Evolutionary conservation across 2,113 vertebrate genomes (phyloP), one percentile per base, ranked within the genome.

Genomic region (Macaca mulatta): DNA sequence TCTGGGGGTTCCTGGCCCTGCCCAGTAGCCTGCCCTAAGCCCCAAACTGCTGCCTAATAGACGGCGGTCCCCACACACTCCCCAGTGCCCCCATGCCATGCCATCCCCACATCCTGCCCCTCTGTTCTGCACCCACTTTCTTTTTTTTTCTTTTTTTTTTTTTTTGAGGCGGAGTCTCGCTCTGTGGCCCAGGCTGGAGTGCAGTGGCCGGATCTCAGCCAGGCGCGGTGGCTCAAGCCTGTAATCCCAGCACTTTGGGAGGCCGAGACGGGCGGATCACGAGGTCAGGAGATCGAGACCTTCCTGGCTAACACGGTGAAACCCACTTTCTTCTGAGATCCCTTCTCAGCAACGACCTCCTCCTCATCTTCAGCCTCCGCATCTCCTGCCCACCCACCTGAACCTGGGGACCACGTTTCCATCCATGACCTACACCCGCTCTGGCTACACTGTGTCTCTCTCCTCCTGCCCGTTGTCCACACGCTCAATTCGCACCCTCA

Each of bases 401-500:
- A 25, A 45, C 75, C 74, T 0, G 0, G 50, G 35, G 64, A 48
- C 16, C 82, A 78, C 9, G 4, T 35, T 67, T 52, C 32, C 27
- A 35, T 32, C 25, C 23, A 20, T 3, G 12, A 4, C 70, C 22
- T 48, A 27, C 8, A 52, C 25, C 40, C 3, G 11, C 52, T 70
- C 82, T 32, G 57, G 25, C 48, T 17, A 79, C 61, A 30, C 27
- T 13, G 61, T 64, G 27, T 64, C 27, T 30, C 61, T 64, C 61
- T 64, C 61, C 11, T 64, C 12, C 61, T 69, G n/a, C 45, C 14
- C 6, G 30, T 3, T 30, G 50, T 43, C 35, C 25, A 1, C 13
- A 12, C 11, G 27, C 45, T 38, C 22, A 1, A 1, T 3, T 35
- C 3, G 2, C 16, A 14, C 43, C 52, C 30, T 64, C 18, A 14